Percentiles rank a stretch among this genome's conserved stretches.
These are phyloP conservation scores for Myripristis murdjan DNA, from an alignment of 2,797 vertebrate genomes.

Conservation along the genomic window DNA sequence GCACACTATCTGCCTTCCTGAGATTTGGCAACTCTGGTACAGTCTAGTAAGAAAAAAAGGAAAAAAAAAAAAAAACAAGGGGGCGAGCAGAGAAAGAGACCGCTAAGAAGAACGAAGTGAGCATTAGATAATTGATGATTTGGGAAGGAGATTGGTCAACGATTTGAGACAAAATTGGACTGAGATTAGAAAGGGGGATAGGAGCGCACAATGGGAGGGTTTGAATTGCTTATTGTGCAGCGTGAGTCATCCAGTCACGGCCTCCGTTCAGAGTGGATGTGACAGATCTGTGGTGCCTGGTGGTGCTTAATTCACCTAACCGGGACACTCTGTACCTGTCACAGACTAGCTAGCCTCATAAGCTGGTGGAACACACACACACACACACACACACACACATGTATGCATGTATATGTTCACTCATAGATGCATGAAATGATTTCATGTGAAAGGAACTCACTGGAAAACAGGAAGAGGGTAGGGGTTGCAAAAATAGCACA, in stretches of 20 bases:
- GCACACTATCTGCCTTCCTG: constrained; percentile 58
- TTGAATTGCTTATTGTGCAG: constrained; percentile 10
- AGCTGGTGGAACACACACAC: constrained; percentile 24
- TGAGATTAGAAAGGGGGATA: constrained; percentile 11
- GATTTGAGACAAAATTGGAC: constrained; percentile 20
- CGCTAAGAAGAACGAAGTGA: background rate
- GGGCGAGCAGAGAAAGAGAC: constrained; percentile 19
- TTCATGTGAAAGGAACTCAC: constrained; percentile 45
- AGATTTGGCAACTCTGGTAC: constrained; percentile 39
- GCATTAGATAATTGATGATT: constrained; percentile 11
- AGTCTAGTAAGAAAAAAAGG: constrained; percentile 36
- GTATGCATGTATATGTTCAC: constrained; percentile 18
- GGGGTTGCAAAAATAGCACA: constrained; percentile 1
- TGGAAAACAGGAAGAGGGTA: constrained; percentile 32
- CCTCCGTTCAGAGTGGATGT: constrained; percentile 27
- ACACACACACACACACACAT: constrained; percentile 14
- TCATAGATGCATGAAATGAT: constrained; percentile 30
- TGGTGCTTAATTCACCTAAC: constrained; percentile 49
- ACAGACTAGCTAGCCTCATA: constrained; percentile 16
- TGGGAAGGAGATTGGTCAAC: constrained; percentile 1
- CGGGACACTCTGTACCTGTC: constrained; percentile 41
- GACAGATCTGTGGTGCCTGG: constrained; percentile 61
- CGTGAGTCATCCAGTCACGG: constrained; percentile 26
- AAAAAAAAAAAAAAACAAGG: constrained; percentile 38
- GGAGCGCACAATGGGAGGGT: constrained; percentile 4